Evolutionary conservation across 23 tunicate species (phyloP).

Genomic region (Trididemnum clinides): DNA sequence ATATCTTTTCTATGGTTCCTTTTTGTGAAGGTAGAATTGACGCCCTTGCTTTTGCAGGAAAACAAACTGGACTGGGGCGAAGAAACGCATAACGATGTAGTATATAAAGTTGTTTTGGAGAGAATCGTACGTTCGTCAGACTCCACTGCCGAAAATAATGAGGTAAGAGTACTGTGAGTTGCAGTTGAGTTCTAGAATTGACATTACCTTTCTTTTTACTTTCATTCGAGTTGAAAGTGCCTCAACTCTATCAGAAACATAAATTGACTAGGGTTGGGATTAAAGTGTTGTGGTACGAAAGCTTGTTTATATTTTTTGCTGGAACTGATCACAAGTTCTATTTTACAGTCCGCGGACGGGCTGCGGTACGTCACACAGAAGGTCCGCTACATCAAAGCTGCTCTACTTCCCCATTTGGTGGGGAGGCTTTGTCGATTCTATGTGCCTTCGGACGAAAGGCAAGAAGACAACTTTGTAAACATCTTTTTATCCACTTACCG

Average conservation of each 20-base stretch:
- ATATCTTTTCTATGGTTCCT: no score
- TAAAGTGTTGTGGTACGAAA: no score
- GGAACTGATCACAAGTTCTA: no score
- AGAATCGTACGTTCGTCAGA: background rate
- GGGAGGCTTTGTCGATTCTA: slow-evolving; percentile 51
- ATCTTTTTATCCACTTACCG: slow-evolving; percentile 86
- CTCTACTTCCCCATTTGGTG: slow-evolving; percentile 69
- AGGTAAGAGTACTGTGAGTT: no score
- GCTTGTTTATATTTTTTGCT: no score
- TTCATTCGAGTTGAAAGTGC: no score
- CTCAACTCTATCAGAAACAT: no score
- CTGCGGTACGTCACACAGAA: slow-evolving; percentile 56
- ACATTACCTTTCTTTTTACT: no score
- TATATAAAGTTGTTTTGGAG: slow-evolving; percentile 62
- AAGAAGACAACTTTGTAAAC: slow-evolving; percentile 68
- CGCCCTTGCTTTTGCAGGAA: slow-evolving; percentile 71
- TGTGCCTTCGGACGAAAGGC: slow-evolving; percentile 61
- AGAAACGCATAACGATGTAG: slow-evolving; percentile 81
- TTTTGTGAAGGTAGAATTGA: no score
- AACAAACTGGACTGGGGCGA: slow-evolving; percentile 70
- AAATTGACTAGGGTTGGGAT: no score
- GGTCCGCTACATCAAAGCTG: slow-evolving; percentile 83
- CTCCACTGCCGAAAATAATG: background rate
- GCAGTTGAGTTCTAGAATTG: no score
- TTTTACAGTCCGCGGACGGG: slow-evolving; percentile 29